Evolutionary conservation across 2,797 vertebrate species (phyloP), one percentile per base, ranked within the genome.

Genomic region (Ptychadena robeensis): DNA sequence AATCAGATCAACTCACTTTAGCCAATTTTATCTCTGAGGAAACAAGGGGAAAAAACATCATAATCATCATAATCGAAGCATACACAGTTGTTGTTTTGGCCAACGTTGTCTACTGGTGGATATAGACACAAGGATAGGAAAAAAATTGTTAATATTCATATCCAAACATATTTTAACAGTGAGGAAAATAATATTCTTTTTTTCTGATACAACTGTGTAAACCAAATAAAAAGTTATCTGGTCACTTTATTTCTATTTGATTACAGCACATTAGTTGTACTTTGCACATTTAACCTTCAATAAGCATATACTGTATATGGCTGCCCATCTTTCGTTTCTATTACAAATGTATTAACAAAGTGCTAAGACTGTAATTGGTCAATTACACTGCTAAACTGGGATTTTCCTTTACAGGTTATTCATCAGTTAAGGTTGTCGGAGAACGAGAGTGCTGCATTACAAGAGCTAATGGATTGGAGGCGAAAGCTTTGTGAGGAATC

Each of bases 381-480:
- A 53, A 53, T 15, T 7, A 53, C 4, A 53, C 4, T 5, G 5
- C 10, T 25, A 53, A 44, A 68, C 65, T 69, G 22, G 15, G 18
- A 44, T 69, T 61, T 57, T 81, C 59, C n/a, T 38, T 27, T 63
- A 2, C 89, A 98, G 96, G 93, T 95, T 74, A 94, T 94, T 89
- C 96, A 95, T 87, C 93, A 94, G 86, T 91, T 96, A 82, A 91
- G 92, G 87, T 90, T 95, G 81, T 95, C 93, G 0, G 92, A 92
- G 87, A 93, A 96, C 10, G 94, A 96, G 86, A 94, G 90, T 0
- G 87, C 91, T 48, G 88, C 96, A 85, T 91, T 97, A 34, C 93
- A 92, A 87, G 95, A 97, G 88, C 93, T 97, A 77, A 90, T 97
- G 87, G 94, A 94, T 31, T 95, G 95, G 95, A 92, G 95, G 77